phyloP scores from a whole-genome alignment of 2,113 vertebrate genomes.

The Ailuropoda melanoleuca region DNA sequence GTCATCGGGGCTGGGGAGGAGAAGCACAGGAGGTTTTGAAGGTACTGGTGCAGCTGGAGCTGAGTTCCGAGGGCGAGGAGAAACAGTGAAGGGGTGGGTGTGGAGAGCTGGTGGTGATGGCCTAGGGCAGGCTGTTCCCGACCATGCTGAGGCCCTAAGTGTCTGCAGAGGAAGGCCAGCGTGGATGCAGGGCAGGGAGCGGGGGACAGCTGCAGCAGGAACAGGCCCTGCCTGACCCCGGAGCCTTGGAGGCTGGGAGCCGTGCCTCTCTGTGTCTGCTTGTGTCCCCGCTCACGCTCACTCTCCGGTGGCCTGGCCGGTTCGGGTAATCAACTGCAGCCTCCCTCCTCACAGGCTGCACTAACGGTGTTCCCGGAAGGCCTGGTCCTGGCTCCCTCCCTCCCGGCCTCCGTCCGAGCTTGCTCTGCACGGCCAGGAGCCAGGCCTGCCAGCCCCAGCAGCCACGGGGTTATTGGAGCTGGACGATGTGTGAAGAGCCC shows the following conservation, averaged over 20 bases:
- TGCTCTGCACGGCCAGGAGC: not conserved
- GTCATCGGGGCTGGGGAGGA: not conserved
- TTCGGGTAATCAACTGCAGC: not conserved
- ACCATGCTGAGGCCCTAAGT: not conserved
- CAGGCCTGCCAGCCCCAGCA: not conserved
- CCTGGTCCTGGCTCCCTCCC: not conserved
- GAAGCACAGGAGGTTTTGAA: not conserved
- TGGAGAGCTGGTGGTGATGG: not conserved
- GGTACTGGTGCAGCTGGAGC: not conserved
- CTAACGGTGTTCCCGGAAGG: not conserved
- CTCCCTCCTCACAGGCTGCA: not conserved
- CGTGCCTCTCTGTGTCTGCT: fast-evolving
- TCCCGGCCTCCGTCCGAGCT: not conserved
- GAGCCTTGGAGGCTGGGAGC: not conserved
- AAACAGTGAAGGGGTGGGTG: not conserved
- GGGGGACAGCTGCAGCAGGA: not conserved
- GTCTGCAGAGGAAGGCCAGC: not conserved
- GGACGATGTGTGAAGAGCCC: not conserved
- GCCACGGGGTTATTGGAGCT: not conserved
- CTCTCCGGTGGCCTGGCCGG: not conserved
- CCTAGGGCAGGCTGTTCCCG: not conserved
- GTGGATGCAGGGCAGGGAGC: fast-evolving
- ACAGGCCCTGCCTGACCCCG: fast-evolving
- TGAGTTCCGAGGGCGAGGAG: not conserved
- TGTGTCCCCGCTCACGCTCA: not conserved